Evolutionary conservation across 1,140 invertebrate species (phyloP).

Genomic region (Diabrotica virgifera): DNA sequence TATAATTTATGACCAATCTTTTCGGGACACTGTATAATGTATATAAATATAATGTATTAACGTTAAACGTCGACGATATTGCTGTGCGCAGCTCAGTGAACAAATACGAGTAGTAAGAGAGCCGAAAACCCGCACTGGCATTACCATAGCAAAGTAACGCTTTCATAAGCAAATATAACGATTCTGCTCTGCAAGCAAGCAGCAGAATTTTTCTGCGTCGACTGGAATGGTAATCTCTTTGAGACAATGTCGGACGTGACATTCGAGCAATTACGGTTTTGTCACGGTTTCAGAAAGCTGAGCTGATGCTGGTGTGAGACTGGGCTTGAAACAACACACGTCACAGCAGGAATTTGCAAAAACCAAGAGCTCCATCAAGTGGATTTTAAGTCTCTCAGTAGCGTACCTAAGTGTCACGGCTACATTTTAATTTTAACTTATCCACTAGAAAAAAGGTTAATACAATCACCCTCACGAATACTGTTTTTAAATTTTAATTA

Average conservation of each 20-base stretch:
- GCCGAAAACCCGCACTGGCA: not conserved
- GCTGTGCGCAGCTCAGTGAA: not conserved
- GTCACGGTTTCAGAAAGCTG: not conserved
- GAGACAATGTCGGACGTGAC: constrained; percentile 1
- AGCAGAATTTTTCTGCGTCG: not conserved
- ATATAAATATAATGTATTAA: too few relatives aligned
- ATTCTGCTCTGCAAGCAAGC: too few relatives aligned
- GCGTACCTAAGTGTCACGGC: not conserved
- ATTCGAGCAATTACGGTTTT: constrained; percentile 2
- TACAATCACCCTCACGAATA: too few relatives aligned
- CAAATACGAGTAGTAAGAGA: not conserved
- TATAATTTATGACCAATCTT: too few relatives aligned
- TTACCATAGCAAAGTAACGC: constrained; percentile 1
- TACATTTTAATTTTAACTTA: not conserved
- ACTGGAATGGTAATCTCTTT: constrained; percentile 2
- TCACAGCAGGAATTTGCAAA: not conserved
- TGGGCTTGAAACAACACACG: constrained; percentile 1
- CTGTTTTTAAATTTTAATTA: too few relatives aligned
- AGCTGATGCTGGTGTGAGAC: too few relatives aligned
- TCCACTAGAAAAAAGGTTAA: not conserved
- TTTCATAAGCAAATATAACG: not conserved
- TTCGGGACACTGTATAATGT: too few relatives aligned
- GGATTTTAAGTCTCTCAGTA: not conserved
- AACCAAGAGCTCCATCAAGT: constrained; percentile 1
- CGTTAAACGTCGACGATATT: too few relatives aligned